Evolutionary conservation across 2,113 vertebrate species (phyloP).

Genomic region (Catharus fuscescens): DNA sequence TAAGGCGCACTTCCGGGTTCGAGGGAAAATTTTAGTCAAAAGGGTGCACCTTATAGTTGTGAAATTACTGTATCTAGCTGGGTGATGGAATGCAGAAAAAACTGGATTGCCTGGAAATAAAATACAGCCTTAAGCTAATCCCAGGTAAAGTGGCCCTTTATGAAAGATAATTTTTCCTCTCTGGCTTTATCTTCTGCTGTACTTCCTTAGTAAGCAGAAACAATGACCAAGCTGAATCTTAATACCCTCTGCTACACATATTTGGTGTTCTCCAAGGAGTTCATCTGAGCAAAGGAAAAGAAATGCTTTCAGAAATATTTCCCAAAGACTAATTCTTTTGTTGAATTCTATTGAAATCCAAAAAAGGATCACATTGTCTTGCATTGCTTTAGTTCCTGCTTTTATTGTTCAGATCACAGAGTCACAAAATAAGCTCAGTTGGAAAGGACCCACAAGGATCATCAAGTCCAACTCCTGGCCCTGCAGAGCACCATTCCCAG

Average conservation of each 20-base stretch:
- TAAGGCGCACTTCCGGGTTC: too few species aligned
- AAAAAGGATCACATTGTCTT: not conserved
- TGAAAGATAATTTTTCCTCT: not conserved
- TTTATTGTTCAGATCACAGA: not conserved
- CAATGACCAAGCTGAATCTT: not conserved
- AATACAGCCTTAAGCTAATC: not conserved
- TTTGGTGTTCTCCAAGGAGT: not conserved
- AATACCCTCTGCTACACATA: not conserved
- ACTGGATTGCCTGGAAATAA: not conserved
- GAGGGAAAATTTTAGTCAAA: too few species aligned
- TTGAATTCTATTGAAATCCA: not conserved
- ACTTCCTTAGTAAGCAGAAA: not conserved
- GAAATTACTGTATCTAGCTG: not conserved
- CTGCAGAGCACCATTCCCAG: not conserved
- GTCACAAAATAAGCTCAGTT: not conserved
- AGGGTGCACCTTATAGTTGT: too few species aligned
- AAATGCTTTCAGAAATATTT: not conserved
- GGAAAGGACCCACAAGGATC: not conserved
- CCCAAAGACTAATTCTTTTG: not conserved
- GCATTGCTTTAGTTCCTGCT: not conserved
- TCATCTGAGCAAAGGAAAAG: not conserved
- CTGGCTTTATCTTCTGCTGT: not conserved
- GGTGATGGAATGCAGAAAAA: not conserved
- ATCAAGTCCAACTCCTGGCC: not conserved
- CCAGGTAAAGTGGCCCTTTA: not conserved